These are phyloP conservation scores for Drosophila ezoana DNA, from an alignment of 2,888 invertebrate genomes.

Conservation along the genomic window DNA sequence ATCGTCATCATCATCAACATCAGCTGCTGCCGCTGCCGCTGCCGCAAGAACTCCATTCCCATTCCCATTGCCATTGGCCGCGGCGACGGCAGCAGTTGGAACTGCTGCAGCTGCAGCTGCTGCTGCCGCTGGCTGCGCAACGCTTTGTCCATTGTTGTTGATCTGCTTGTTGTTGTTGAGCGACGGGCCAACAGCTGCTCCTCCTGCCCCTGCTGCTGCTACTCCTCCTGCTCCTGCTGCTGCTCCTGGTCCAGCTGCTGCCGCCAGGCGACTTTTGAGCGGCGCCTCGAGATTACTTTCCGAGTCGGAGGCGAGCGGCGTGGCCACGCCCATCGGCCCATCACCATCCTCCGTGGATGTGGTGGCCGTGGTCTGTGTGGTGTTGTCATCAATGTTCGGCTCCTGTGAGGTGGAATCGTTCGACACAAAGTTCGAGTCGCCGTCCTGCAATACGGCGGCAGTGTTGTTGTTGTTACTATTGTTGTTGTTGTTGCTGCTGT, in stretches of 20 bases:
- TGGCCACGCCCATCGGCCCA: conserved; percentile 48
- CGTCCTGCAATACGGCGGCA: conserved; percentile 70
- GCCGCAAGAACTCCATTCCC: conserved; percentile 62
- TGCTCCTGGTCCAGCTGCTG: conserved; percentile 4
- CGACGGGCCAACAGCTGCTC: conserved; percentile 7
- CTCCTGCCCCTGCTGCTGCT: conserved; percentile 6
- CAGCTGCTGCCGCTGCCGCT: conserved; percentile 22
- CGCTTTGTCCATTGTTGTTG: conserved; percentile 49
- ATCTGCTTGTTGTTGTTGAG: conserved; percentile 44
- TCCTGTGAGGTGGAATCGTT: conserved; percentile 84
- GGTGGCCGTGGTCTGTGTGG: conserved; percentile 86
- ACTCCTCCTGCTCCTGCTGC: conserved; percentile 6
- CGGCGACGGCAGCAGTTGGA: conserved; percentile 6
- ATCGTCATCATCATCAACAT: conserved; percentile 51
- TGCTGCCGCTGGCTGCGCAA: conserved; percentile 20
- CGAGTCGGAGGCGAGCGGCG: conserved; percentile 86
- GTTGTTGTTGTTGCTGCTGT: conserved; percentile 33
- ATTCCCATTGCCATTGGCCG: conserved; percentile 41
- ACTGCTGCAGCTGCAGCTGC: conserved; percentile 3
- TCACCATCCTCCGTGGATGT: conserved; percentile 82
- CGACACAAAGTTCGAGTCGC: conserved; percentile 83
- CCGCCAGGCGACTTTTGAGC: conserved; percentile 36
- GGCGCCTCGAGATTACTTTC: conserved; percentile 93
- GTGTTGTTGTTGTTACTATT: conserved; percentile 51
- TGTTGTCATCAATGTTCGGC: conserved; percentile 84